phyloP scores from a whole-genome alignment of 2,113 vertebrate genomes.

The Acrocephalus kingi region DNA sequence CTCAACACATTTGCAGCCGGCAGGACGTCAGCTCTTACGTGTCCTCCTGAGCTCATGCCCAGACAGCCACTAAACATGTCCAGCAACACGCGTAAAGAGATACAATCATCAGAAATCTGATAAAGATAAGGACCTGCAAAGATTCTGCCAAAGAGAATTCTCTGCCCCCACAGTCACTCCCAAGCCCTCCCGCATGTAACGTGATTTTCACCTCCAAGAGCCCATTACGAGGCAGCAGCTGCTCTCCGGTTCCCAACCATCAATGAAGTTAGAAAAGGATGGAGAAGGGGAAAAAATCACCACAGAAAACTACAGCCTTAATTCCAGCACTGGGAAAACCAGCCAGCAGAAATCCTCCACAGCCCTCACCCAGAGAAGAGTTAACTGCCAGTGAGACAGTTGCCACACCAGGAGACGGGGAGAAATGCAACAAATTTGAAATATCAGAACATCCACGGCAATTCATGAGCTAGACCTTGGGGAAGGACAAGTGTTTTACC shows the following conservation, averaged over 20 bases:
- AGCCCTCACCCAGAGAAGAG: constrained; percentile 27
- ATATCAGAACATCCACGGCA: constrained; percentile 36
- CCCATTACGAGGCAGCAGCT: neutral
- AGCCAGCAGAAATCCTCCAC: neutral
- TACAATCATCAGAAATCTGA: neutral
- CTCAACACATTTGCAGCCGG: neutral
- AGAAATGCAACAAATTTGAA: constrained; percentile 56
- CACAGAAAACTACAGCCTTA: neutral
- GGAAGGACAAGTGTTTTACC: constrained; percentile 50
- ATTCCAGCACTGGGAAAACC: neutral
- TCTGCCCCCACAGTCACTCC: neutral
- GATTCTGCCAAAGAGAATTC: neutral
- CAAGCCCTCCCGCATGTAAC: neutral
- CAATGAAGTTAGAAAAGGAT: neutral
- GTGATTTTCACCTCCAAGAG: constrained; percentile 16
- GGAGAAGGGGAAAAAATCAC: neutral
- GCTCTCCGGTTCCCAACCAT: neutral
- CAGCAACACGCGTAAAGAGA: neutral
- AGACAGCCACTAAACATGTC: neutral
- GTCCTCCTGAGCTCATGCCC: neutral
- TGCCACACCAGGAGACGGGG: neutral
- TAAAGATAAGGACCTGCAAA: neutral
- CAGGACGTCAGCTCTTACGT: neutral
- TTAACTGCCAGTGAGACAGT: neutral
- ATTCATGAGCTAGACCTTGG: constrained; percentile 58